Evolutionary conservation across 2,797 vertebrate genomes (phyloP).

Genomic region (Amniataba percoides): DNA sequence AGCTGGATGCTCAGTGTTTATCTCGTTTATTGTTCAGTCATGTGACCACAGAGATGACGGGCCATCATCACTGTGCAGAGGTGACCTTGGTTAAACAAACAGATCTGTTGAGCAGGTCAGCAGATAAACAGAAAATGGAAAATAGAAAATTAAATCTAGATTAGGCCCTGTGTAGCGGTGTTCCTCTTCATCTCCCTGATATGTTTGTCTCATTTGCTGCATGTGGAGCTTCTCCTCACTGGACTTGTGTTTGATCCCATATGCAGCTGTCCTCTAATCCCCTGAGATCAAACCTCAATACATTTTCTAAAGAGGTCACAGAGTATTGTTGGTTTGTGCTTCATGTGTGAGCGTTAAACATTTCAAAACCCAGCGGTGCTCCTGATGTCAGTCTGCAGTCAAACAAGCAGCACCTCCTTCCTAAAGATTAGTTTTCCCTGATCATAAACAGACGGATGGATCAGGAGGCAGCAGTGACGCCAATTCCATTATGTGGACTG

Average conservation of each 20-base stretch:
- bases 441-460: not conserved
- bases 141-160: slow-evolving; percentile 6
- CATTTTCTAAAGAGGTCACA: slow-evolving; percentile 31
- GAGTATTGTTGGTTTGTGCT: not conserved
- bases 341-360: not conserved
- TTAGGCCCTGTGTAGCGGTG: not conserved
- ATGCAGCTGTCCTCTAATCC: slow-evolving; percentile 34
- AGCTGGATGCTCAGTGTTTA: not conserved
- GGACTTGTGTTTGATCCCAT: slow-evolving; percentile 23
- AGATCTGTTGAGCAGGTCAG: not conserved
- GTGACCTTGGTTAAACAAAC: not conserved
- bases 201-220: not conserved
- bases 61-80: slow-evolving; percentile 10
- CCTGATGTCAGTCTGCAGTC: not conserved
- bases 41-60: slow-evolving; percentile 3
- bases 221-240: not conserved
- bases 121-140: not conserved
- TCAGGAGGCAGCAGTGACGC: not conserved
- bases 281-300: slow-evolving; percentile 27
- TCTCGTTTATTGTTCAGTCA: slow-evolving; percentile 8
- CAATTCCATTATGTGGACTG: not conserved
- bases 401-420: not conserved
- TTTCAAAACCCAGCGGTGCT: slow-evolving; percentile 16
- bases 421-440: not conserved
- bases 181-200: not conserved